phyloP scores from a whole-genome alignment of 1,140 invertebrate genomes.

The silkworm (Bombyx mori) region ASM3026992v2 NC_085126.1:3563501-3564000 shows the following conservation, averaged over 20 bases:
- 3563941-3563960: conserved; percentile 45
- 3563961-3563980: conserved; percentile 44
- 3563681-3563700: conserved; percentile 56
- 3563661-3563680: conserved; percentile 65
- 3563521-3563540: conserved; percentile 70
- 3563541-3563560: conserved; percentile 71
- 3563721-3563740: conserved; percentile 38
- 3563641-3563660: conserved; percentile 73
- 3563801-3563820: conserved; percentile 44
- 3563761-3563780: conserved; percentile 41
- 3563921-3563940: conserved; percentile 50
- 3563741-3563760: conserved; percentile 39
- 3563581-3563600: conserved; percentile 71
- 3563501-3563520: conserved; percentile 70
- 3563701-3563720: conserved; percentile 36
- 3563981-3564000: conserved; percentile 37
- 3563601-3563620: conserved; percentile 69
- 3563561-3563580: conserved; percentile 70
- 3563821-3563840: conserved; percentile 63
- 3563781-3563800: conserved; percentile 37
- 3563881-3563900: conserved; percentile 59
- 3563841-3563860: conserved; percentile 57
- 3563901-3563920: conserved; percentile 44
- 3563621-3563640: conserved; percentile 71
- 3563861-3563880: conserved; percentile 69